Evolutionary conservation across 2,113 vertebrate genomes (phyloP).

Genomic region (Ascaphus truei): DNA sequence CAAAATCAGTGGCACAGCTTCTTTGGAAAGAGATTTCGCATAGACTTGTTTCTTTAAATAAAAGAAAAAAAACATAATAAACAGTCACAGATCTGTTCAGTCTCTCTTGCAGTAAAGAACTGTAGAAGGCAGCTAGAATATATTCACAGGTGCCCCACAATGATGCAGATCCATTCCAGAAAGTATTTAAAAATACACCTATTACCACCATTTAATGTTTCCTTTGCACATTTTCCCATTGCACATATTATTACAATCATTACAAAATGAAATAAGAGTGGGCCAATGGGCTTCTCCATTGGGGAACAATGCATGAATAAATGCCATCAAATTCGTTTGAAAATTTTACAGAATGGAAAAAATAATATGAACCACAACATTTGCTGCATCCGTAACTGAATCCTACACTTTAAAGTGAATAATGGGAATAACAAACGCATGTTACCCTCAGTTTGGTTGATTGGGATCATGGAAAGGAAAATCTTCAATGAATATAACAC

Average conservation of each 20-base stretch:
- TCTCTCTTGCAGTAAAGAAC: constrained; percentile 63
- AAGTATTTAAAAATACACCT: constrained; percentile 44
- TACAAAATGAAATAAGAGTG: not conserved
- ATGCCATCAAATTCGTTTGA: not conserved
- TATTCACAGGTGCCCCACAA: constrained; percentile 58
- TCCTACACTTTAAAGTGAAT: constrained; percentile 30
- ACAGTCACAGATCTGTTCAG: constrained; percentile 38
- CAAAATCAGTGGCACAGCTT: constrained; percentile 55
- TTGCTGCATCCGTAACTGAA: too few species aligned
- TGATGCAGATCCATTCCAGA: constrained; percentile 42
- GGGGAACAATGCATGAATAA: not conserved
- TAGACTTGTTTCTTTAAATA: constrained; percentile 44
- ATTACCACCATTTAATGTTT: not conserved
- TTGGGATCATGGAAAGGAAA: too few species aligned
- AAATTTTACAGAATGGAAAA: too few species aligned
- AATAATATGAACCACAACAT: too few species aligned
- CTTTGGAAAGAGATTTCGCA: constrained; percentile 50
- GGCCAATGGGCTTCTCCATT: not conserved
- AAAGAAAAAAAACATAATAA: constrained; percentile 41
- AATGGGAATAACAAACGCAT: too few species aligned
- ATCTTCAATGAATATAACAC: too few species aligned
- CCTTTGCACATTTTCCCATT: constrained; percentile 40
- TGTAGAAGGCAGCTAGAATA: constrained; percentile 62
- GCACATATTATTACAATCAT: not conserved
- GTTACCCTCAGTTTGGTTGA: too few species aligned